Conservation (phyloP, 2,888 invertebrate species). For the Fragum fragum region DNA sequence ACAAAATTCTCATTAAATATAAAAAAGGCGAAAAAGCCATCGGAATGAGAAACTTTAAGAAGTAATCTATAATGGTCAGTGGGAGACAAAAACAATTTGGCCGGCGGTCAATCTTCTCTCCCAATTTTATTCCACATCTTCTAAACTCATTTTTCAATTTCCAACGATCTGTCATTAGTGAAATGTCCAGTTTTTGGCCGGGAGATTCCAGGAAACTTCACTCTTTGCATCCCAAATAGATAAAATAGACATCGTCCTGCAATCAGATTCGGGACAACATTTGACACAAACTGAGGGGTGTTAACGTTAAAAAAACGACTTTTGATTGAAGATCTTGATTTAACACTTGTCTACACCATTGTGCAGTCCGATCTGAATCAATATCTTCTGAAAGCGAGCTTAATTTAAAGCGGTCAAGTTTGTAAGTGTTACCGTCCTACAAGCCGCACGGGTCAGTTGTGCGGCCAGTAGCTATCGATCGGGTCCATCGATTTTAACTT, state of each 20-base stretch:
- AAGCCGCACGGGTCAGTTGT: constrained; percentile 49
- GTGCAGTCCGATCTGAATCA: neutral
- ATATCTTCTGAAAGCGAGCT: neutral
- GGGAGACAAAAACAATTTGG: constrained; percentile 30
- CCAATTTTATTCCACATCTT: constrained; percentile 25
- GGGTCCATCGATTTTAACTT: constrained; percentile 65
- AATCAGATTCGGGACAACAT: no score
- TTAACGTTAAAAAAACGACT: neutral
- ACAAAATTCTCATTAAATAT: neutral
- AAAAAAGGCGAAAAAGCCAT: neutral
- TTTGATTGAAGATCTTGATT: neutral
- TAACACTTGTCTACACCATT: constrained; percentile 20
- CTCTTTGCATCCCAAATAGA: neutral
- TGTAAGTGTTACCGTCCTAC: constrained; percentile 44
- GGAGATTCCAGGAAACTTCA: constrained; percentile 6
- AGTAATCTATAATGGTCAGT: constrained; percentile 28
- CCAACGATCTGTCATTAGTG: constrained; percentile 30
- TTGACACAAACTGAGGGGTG: no score
- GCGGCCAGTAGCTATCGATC: constrained; percentile 62
- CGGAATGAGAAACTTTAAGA: constrained; percentile 20
- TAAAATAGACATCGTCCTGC: no score
- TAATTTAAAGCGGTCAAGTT: constrained; percentile 20
- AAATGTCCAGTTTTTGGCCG: constrained; percentile 20
- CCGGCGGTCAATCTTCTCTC: constrained; percentile 30
- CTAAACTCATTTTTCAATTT: constrained; percentile 43